Evolutionary conservation across 1,140 invertebrate species (phyloP).

Genomic region (Papilio helenus): DNA sequence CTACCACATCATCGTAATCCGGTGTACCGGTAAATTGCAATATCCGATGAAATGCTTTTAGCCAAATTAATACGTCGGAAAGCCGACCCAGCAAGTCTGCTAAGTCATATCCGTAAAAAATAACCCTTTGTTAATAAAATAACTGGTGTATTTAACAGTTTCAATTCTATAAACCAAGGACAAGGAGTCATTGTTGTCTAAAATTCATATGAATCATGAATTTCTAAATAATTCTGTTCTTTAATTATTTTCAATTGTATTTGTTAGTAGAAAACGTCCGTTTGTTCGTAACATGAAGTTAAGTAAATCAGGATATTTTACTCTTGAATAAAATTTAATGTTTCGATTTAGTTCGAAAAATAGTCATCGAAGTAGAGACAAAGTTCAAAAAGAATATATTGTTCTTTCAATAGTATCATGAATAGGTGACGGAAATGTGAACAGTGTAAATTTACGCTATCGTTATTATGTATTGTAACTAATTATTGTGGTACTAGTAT

Average conservation of each 20-base stretch:
- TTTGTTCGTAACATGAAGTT: too few relatives aligned
- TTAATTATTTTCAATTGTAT: background rate
- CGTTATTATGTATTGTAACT: too few relatives aligned
- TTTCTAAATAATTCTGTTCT: background rate
- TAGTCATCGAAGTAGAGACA: too few relatives aligned
- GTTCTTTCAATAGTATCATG: too few relatives aligned
- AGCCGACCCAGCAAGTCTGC: constrained; percentile 46
- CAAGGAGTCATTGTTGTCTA: constrained; percentile 4
- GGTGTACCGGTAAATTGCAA: constrained; percentile 57
- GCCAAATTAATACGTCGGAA: constrained; percentile 50
- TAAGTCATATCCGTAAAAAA: constrained; percentile 50
- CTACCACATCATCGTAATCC: constrained; percentile 42
- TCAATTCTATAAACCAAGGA: background rate
- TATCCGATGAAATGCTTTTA: constrained; percentile 70
- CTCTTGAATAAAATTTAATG: too few relatives aligned
- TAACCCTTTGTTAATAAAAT: constrained; percentile 38
- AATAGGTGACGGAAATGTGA: too few relatives aligned
- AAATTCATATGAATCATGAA: background rate
- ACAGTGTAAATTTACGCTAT: too few relatives aligned
- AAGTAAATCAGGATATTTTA: too few relatives aligned
- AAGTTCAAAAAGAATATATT: too few relatives aligned
- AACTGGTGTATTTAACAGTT: background rate
- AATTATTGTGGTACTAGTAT: too few relatives aligned
- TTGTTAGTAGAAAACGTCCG: too few relatives aligned
- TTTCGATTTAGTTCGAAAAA: too few relatives aligned